phyloP scores from a whole-genome alignment of 2,888 invertebrate species.

The Leptopilina myrica region DNA sequence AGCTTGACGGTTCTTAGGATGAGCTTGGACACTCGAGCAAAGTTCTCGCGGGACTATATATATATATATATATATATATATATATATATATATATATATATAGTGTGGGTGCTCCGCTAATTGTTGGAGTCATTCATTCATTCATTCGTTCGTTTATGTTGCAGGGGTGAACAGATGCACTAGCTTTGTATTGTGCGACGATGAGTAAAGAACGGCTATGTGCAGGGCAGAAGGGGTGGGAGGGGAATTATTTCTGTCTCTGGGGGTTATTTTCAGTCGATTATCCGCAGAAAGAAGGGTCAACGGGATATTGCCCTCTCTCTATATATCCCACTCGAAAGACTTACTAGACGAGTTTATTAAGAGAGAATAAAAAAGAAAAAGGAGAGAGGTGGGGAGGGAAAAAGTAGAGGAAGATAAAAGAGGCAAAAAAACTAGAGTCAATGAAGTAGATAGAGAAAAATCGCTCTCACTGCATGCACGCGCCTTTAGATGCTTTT shows the following conservation, averaged over 20 bases:
- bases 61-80: too few species aligned
- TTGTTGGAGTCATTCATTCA: slow-evolving; percentile 70
- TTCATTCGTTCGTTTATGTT: slow-evolving; percentile 62
- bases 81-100: too few species aligned
- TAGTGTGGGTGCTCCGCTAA: slow-evolving; percentile 53
- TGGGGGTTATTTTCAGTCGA: slow-evolving; percentile 76
- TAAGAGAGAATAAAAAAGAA: slow-evolving; percentile 28
- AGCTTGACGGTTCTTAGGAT: slow-evolving; percentile 51
- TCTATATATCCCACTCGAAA: slow-evolving; percentile 47
- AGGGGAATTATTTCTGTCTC: slow-evolving; percentile 61
- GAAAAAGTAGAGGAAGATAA: slow-evolving; percentile 56
- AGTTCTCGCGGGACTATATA: slow-evolving; percentile 49
- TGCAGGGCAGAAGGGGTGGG: too few species aligned
- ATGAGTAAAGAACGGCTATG: slow-evolving; percentile 42
- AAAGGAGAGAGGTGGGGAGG: slow-evolving; percentile 32
- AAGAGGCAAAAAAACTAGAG: slow-evolving; percentile 46
- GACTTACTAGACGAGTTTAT: slow-evolving; percentile 50
- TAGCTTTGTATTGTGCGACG: slow-evolving; percentile 58
- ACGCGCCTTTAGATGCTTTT: slow-evolving; percentile 45
- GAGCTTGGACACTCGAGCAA: slow-evolving; percentile 51
- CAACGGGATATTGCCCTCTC: slow-evolving; percentile 46
- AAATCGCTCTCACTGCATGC: slow-evolving; percentile 50
- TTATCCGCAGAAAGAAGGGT: slow-evolving; percentile 67
- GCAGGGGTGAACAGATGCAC: slow-evolving; percentile 69
- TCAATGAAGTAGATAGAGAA: slow-evolving; percentile 47